Evolutionary conservation across 1,140 invertebrate genomes (phyloP).

Genomic region (Homalodisca vitripennis): DNA sequence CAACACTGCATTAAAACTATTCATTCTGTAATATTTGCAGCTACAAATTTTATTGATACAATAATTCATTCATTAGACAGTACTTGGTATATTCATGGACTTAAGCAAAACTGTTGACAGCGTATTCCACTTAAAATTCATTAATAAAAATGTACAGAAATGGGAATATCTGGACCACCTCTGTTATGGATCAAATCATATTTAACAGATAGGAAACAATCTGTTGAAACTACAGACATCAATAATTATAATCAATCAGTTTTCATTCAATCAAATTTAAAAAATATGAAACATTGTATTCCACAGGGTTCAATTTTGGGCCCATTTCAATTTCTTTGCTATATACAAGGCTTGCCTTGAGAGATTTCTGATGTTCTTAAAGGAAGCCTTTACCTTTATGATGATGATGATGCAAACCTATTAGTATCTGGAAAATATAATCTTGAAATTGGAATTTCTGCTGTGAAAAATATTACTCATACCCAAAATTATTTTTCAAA

Average conservation of each 20-base stretch:
- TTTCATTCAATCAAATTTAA: not conserved
- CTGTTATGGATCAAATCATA: not conserved
- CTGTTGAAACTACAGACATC: not conserved
- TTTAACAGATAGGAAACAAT: not conserved
- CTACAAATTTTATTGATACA: not conserved
- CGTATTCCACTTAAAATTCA: not conserved
- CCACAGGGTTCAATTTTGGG: not conserved
- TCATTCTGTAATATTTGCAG: conserved; percentile 1
- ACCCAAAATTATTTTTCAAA: too few relatives aligned
- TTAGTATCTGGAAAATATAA: too few relatives aligned
- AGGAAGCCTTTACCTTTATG: not conserved
- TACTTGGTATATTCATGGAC: not conserved
- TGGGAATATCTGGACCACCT: not conserved
- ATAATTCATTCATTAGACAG: not conserved
- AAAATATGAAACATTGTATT: not conserved
- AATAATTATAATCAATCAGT: not conserved
- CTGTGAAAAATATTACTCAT: too few relatives aligned
- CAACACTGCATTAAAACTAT: not conserved
- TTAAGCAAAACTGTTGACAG: conserved; percentile 8
- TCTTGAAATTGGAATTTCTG: too few relatives aligned
- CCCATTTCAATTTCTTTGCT: not conserved
- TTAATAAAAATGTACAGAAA: not conserved
- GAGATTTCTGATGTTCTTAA: not conserved
- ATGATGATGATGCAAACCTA: not conserved
- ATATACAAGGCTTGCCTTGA: not conserved